These are phyloP conservation scores for Dyspetes luteomarginatus DNA, from an alignment of 2,888 invertebrate species.

Conservation along the genomic window DNA sequence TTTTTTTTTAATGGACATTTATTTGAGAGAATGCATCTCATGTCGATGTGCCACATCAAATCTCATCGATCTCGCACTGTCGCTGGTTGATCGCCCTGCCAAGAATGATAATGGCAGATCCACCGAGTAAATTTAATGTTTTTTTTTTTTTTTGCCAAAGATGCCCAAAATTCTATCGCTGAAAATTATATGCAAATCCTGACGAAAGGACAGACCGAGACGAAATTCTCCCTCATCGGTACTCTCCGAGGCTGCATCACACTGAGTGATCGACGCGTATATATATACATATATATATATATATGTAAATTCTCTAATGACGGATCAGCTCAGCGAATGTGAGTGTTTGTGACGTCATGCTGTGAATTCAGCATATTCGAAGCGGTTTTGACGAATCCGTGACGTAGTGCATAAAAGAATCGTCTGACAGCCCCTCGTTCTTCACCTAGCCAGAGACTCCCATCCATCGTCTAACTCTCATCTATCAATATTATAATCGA, in stretches of 20 bases:
- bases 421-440: constrained; percentile 42
- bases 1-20: no score
- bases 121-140: no score
- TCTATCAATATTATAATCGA: constrained; percentile 79
- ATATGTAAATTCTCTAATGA: constrained; percentile 81
- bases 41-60: no score
- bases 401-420: constrained; percentile 58
- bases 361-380: constrained; percentile 74
- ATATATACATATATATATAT: no score
- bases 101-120: no score
- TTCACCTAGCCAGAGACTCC: constrained; percentile 63
- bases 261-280: constrained; percentile 76
- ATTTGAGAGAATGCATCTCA: no score
- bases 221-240: constrained; percentile 15
- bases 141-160: constrained; percentile 20
- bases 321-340: constrained; percentile 73
- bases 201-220: constrained; percentile 19
- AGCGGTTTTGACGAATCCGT: constrained; percentile 79
- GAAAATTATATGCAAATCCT: constrained; percentile 72
- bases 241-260: constrained; percentile 19
- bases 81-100: no score
- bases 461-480: constrained; percentile 72
- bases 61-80: no score
- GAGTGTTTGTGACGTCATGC: constrained; percentile 76
- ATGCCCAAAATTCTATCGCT: constrained; percentile 38